Percentiles rank a stretch among this genome's conserved stretches.
These are phyloP conservation scores for Bubalus kerabau DNA, from an alignment of 2,113 vertebrate species.

Conservation along the genomic window DNA sequence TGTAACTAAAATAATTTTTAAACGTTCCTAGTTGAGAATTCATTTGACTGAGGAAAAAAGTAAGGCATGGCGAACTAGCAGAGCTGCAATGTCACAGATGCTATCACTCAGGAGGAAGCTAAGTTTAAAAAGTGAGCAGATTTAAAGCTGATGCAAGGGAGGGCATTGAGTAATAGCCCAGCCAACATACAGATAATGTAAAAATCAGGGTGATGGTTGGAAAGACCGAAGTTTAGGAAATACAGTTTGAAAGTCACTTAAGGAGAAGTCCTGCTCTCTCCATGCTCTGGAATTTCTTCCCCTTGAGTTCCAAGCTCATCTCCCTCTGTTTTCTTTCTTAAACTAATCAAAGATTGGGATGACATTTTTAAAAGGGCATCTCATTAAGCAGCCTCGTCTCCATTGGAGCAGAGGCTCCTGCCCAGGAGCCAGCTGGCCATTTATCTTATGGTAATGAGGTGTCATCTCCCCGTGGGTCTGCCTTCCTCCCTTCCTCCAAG, in stretches of 20 bases:
- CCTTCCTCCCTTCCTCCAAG: not conserved
- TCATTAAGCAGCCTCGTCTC: slow-evolving; percentile 81
- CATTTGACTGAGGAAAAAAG: not conserved
- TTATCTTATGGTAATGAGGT: slow-evolving; percentile 86
- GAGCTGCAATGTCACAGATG: not conserved
- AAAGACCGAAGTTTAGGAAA: not conserved
- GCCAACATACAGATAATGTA: accelerated
- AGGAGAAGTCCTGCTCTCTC: slow-evolving; percentile 63
- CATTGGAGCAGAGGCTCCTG: slow-evolving; percentile 62
- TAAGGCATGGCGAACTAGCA: not conserved
- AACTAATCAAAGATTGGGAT: slow-evolving; percentile 91
- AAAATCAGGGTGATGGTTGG: not conserved
- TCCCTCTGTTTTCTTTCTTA: slow-evolving; percentile 81
- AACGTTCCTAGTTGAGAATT: not conserved
- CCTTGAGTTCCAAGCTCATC: slow-evolving; percentile 78
- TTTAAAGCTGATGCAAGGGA: not conserved
- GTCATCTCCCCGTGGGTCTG: slow-evolving; percentile 71
- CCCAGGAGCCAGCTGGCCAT: slow-evolving; percentile 74
- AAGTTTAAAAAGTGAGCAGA: not conserved
- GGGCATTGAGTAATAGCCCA: not conserved
- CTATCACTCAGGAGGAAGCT: not conserved
- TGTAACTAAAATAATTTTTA: not conserved
- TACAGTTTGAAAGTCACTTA: slow-evolving; percentile 56
- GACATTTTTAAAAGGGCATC: slow-evolving; percentile 93
- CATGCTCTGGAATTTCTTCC: slow-evolving; percentile 66